Evolutionary conservation across 2,797 vertebrate genomes (phyloP), one percentile per base, ranked within the genome.

Genomic region (Carapus acus): DNA sequence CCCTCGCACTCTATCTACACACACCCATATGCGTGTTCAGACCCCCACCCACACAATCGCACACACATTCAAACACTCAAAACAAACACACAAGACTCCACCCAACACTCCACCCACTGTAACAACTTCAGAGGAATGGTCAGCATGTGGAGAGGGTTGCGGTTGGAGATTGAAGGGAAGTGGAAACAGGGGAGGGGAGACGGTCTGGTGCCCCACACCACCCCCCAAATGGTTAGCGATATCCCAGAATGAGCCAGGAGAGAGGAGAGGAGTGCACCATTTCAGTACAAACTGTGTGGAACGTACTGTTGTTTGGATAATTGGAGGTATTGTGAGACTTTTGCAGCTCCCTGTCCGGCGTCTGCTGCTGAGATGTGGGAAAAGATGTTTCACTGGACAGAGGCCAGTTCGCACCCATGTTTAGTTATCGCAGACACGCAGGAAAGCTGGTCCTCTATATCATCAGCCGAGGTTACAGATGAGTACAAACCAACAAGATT

Each of bases 111-210:
- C 76, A 72, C 78, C 81, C 76, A 66, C 75, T 77, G 68, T 65
- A 81, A 76, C 77, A 80, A 73, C 82, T 78, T 73, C 69, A 80
- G 76, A 83, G 69, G 67, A 73, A 71, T 80, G 85, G 82, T 81
- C 82, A 85, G 69, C 77, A 71, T 84, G 74, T 79, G 73, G 52
- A 64, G 69, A 61, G 59, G 48, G 57, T 33, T 77, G 74, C 74
- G 77, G 78, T 75, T 58, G 54, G 56, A 63, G 54, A 18, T 56
- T 43, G 51, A 67, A 23, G 68, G 59, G 59, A 64, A 67, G 53
- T 51, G 16, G 43, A 43, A 49, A 49, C 15, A 12, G n/a, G 43
- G 54, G 34, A 49, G 58, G 53, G 56, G 65, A 41, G 59, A 49
- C 22, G 15, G 27, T 48, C 21, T 54, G 31, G 27, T 48, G 65